Evolutionary conservation across 2,113 vertebrate species (phyloP).

Genomic region (Arvicanthis niloticus): DNA sequence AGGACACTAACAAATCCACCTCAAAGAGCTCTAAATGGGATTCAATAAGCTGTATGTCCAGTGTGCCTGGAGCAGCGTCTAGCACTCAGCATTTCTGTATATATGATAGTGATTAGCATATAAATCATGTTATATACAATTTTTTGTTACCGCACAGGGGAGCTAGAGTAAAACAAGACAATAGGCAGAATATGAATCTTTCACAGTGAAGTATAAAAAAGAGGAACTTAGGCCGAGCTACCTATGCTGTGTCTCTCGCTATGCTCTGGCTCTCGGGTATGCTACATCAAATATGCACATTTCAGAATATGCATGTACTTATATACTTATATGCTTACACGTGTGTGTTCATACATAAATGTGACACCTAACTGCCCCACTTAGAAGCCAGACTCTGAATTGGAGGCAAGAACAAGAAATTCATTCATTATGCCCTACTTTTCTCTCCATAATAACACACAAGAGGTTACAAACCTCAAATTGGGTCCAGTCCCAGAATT

Average conservation of each 20-base stretch:
- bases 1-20: neutral
- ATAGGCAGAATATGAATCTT: neutral
- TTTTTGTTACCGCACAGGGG: neutral
- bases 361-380: neutral
- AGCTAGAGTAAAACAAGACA: neutral
- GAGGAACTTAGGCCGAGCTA: neutral
- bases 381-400: constrained; percentile 57
- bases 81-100: neutral
- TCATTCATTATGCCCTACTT: constrained; percentile 74
- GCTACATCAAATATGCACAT: neutral
- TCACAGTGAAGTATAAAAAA: neutral
- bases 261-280: neutral
- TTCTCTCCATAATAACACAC: constrained; percentile 64
- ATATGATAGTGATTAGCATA: neutral
- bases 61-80: neutral
- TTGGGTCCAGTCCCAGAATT: constrained; percentile 78
- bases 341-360: neutral
- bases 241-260: neutral
- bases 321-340: neutral
- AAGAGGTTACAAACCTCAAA: constrained; percentile 77
- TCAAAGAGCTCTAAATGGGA: neutral
- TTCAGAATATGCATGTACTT: neutral
- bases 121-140: neutral
- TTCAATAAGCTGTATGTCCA: neutral
- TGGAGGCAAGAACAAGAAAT: constrained; percentile 64